Evolutionary conservation across 2,888 invertebrate genomes (phyloP), one percentile per base, ranked within the genome.

Genomic region (Smittia aterrima): DNA sequence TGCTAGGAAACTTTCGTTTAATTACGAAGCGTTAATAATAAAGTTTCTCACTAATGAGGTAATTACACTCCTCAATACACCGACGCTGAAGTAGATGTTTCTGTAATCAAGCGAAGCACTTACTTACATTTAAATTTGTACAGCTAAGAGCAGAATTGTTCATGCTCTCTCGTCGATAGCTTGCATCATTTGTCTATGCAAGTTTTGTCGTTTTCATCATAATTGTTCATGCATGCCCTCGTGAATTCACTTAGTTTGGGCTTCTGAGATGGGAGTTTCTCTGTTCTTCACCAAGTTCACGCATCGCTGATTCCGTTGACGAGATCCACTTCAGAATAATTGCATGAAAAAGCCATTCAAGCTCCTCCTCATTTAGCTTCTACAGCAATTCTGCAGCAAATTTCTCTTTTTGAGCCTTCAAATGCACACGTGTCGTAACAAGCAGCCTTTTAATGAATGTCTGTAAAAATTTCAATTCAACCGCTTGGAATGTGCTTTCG

Each of bases 11-110:
- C n/a, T 41, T 67, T 67, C 38, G 13, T 64, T 64, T 32, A 47
- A 47, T 67, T 67, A 41, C 24, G 25, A 22, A 16, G 16, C 47
- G 41, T 41, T 67, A 66, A 38, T 66, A 66, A 66, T 66, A 38
- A 66, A 11, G 67, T 47, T 67, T 67, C 67, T 16, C 22, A 67
- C 40, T 67, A 67, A 38, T 22, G 24, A 70, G 70, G 41, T 68
- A 68, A 68, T 68, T 47, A 68, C 41, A 47, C 47, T 11, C 41
- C n/a, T n/a, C n/a, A n/a, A n/a, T n/a, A n/a, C n/a, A n/a, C n/a
- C n/a, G n/a, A n/a, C n/a, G n/a, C n/a, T n/a, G n/a, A n/a, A n/a
- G n/a, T n/a, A n/a, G n/a, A n/a, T n/a, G n/a, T n/a, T n/a, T n/a
- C n/a, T n/a, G n/a, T n/a, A n/a, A n/a, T n/a, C n/a, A n/a, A n/a